A percentile compares a stretch with the other conserved stretches of the same genome.
These are phyloP conservation scores for Silvanus unidentatus DNA, from an alignment of 2,888 invertebrate species.

Conservation along the genomic window DNA sequence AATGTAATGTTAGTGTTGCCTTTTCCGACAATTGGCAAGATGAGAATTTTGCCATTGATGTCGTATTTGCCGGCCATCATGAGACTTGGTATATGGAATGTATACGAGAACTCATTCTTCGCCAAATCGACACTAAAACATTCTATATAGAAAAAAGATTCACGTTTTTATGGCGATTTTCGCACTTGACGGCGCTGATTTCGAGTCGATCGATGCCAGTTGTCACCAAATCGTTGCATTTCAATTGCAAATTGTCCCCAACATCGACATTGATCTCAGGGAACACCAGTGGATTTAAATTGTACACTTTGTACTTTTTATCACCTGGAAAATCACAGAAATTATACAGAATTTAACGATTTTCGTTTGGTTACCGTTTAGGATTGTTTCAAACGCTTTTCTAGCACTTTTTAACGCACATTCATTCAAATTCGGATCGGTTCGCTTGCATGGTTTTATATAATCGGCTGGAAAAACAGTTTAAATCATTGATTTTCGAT, in stretches of 20 bases:
- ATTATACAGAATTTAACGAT: too few relatives aligned
- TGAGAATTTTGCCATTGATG: slow-evolving; percentile 34
- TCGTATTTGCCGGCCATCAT: slow-evolving; percentile 23
- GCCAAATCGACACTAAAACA: slow-evolving; percentile 10
- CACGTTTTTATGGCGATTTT: too few relatives aligned
- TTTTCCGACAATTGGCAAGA: slow-evolving; percentile 35
- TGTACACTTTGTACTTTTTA: slow-evolving; percentile 26
- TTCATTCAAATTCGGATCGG: slow-evolving; percentile 28
- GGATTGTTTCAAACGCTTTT: slow-evolving; percentile 20
- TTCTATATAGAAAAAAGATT: neutral
- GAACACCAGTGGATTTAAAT: slow-evolving; percentile 28
- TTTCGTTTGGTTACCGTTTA: slow-evolving; percentile 17
- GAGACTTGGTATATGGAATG: slow-evolving; percentile 1
- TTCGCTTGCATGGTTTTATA: slow-evolving; percentile 28
- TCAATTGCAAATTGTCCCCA: neutral
- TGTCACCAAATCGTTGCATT: neutral
- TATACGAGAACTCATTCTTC: slow-evolving; percentile 6
- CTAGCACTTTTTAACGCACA: slow-evolving; percentile 29
- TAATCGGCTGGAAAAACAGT: slow-evolving; percentile 28
- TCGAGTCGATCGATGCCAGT: neutral
- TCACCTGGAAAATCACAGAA: slow-evolving; percentile 28
- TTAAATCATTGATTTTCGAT: too few relatives aligned
- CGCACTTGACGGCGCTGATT: neutral
- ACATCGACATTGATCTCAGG: slow-evolving; percentile 17
- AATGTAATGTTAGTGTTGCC: slow-evolving; percentile 33